Percentiles rank a stretch among this genome's conserved stretches.
phyloP scores from a whole-genome alignment of 2,113 vertebrate species.

The Perca schrenkii region DNA sequence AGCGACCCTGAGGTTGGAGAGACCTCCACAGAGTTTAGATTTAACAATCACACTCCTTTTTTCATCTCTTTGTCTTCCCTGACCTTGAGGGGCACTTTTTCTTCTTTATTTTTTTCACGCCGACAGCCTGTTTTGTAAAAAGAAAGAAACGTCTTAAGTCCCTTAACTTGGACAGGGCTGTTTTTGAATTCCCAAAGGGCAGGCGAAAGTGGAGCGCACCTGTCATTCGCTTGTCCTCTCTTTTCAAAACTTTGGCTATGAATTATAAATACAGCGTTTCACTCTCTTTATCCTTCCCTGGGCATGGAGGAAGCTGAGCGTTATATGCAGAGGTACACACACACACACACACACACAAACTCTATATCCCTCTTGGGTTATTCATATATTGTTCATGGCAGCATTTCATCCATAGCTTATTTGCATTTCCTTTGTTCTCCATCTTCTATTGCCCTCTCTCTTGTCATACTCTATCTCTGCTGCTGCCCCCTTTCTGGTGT shows the following conservation, averaged over 20 bases:
- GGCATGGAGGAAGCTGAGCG: slow-evolving; percentile 9
- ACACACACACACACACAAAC: slow-evolving; percentile 30
- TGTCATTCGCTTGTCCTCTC: slow-evolving; percentile 66
- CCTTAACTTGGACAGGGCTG: slow-evolving; percentile 22
- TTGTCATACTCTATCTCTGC: slow-evolving; percentile 25
- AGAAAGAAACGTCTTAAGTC: slow-evolving; percentile 35
- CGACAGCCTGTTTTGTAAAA: slow-evolving; percentile 46
- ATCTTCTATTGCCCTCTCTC: slow-evolving; percentile 15
- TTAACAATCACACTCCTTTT: slow-evolving; percentile 45
- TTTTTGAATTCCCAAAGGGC: slow-evolving; percentile 50
- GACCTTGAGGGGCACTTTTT: slow-evolving; percentile 61
- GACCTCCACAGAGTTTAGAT: slow-evolving; percentile 55
- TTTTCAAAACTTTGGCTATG: slow-evolving; percentile 70
- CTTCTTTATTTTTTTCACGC: background rate
- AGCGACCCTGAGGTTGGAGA: slow-evolving; percentile 15
- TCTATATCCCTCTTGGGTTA: slow-evolving; percentile 71
- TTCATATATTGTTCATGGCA: slow-evolving; percentile 72
- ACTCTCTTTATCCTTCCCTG: slow-evolving; percentile 50
- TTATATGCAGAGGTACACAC: slow-evolving; percentile 30
- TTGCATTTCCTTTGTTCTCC: slow-evolving; percentile 79
- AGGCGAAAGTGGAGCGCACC: slow-evolving; percentile 50
- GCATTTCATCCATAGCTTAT: slow-evolving; percentile 70
- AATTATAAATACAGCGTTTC: slow-evolving; percentile 73
- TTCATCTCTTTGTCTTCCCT: slow-evolving; percentile 43
- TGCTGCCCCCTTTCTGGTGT: slow-evolving; percentile 40